Evolutionary conservation across 2,888 invertebrate genomes (phyloP).

Genomic region (Calameuta filiformis): DNA sequence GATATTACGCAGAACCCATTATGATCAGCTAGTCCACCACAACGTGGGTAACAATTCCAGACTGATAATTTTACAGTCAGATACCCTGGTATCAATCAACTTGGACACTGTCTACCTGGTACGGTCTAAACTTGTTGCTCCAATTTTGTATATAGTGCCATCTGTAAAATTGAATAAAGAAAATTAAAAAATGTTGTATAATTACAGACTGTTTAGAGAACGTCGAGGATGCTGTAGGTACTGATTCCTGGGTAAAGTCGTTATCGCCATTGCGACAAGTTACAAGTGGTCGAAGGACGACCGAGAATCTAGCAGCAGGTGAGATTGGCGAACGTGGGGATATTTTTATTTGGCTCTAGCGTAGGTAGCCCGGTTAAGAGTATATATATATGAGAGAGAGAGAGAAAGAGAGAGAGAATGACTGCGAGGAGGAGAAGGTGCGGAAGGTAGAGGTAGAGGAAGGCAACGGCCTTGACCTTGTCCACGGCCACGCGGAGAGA

Average conservation of each 20-base stretch:
- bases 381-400: conserved; percentile 22
- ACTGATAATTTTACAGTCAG: no score
- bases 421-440: conserved; percentile 24
- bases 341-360: conserved; percentile 3
- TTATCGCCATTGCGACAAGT: conserved; percentile 1
- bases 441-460: conserved; percentile 50
- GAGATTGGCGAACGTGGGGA: conserved; percentile 7
- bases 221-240: no score
- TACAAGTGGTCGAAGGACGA: conserved; percentile 2
- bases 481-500: conserved; percentile 43
- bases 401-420: conserved; percentile 14
- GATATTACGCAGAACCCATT: neutral
- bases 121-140: no score
- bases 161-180: conserved; percentile 16
- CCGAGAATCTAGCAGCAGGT: neutral
- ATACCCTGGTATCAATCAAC: no score
- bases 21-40: no score
- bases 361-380: conserved; percentile 19
- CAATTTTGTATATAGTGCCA: neutral
- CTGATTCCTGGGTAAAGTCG: no score
- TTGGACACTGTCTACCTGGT: no score
- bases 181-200: neutral
- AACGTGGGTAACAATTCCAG: no score
- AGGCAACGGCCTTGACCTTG: conserved; percentile 62
- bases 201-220: no score